Base-by-base conservation (phyloP, 2,888 invertebrate genomes). In the Homarus gammarus region DNA sequence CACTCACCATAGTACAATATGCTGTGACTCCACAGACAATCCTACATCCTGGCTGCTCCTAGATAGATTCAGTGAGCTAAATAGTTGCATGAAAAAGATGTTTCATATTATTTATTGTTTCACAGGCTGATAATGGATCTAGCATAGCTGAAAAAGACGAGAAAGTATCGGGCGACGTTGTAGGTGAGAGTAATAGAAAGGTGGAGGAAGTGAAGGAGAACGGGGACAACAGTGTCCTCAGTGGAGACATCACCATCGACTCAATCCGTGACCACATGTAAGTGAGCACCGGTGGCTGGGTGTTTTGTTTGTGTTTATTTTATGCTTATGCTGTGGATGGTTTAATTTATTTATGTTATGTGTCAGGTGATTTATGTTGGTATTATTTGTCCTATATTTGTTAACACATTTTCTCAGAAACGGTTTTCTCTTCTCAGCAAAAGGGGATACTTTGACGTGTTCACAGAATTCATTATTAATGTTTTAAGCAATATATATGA, bases 181-280 rank as follows among this genome's bases (percentile, higher is more conserved):
- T 44, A 18, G 86, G 49, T 12, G 93, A 93, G 36, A 93, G 93
- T n/a, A 93, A 93, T 12, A 87, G 79, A 84, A 92, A 90, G 36
- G 78, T 75, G 81, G 92, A 92, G 56, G 92, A 92, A 27, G 87
- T 89, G 27, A 92, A 91, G 38, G 92, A 92, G 38, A 92, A 91
- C 61, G 92, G 91, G 12, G 90, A 92, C 56, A 90, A 87, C 40
- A 91, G 91, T 49, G 81, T 91, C 10, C 86, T 92, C 6, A 92
- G 92, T 56, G 98, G 96, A 27, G 98, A 98, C 94, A 98, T 98
- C 93, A 98, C 98, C 3, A 97, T 98, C 92, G 98, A 99, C 95
- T 98, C 98, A 49, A 97, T 98, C 81, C 96, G 97, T 92, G 98
- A 98, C 94, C 98, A 98, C 79, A 91, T 92, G 92, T 92, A 61